Percentiles rank a stretch among this genome's conserved stretches.
phyloP scores from a whole-genome alignment of 1,140 invertebrate genomes.

The Laodelphax striatellus region DNA sequence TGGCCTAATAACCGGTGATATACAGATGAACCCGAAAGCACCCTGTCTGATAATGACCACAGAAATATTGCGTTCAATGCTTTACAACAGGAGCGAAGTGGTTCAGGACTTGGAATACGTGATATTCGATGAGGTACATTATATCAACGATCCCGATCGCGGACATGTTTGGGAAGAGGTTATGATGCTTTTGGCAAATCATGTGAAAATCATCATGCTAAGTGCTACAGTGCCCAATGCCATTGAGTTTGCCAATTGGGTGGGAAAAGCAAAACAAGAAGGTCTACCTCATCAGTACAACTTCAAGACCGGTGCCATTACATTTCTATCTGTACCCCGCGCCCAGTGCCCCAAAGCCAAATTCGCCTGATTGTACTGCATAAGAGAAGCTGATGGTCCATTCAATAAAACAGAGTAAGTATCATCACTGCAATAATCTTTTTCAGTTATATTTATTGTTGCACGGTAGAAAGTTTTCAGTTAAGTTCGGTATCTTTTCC shows the following conservation, averaged over 20 bases:
- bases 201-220: conserved; percentile 93
- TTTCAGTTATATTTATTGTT: too few species aligned
- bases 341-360: conserved; percentile 64
- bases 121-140: conserved; percentile 99
- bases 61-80: conserved; percentile 78
- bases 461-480: too few species aligned
- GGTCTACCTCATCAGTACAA: conserved; percentile 90
- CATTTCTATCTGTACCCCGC: conserved; percentile 87
- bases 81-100: conserved; percentile 49
- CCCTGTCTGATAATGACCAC: conserved; percentile 99
- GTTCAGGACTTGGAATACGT: conserved; percentile 96
- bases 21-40: conserved; percentile 89
- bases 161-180: conserved; percentile 99
- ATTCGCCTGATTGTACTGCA: conserved; percentile 62
- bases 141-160: conserved; percentile 94
- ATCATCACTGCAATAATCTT: too few species aligned
- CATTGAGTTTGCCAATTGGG: conserved; percentile 93
- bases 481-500: too few species aligned
- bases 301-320: conserved; percentile 88
- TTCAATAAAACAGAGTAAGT: conserved; percentile 57
- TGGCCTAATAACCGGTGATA: conserved; percentile 89
- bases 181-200: conserved; percentile 85
- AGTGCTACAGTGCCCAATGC: conserved; percentile 98
- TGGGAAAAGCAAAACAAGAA: conserved; percentile 90
- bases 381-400: conserved; percentile 65